Conservation (phyloP, 2,888 invertebrate genomes). For the Lasioglossum zephyrum region DNA sequence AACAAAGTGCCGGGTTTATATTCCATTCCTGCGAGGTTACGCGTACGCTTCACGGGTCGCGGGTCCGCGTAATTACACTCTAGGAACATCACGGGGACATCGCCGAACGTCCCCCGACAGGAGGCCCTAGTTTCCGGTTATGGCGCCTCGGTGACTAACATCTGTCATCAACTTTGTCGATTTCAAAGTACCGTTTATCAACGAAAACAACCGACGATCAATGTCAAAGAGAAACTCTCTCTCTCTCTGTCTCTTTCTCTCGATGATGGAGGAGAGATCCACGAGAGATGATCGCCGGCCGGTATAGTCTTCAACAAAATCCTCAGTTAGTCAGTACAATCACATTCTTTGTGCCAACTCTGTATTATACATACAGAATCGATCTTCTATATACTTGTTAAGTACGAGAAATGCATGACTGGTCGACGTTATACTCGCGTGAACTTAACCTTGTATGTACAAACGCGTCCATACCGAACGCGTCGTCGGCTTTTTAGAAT, state of each 20-base stretch:
- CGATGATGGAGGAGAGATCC: too few relatives aligned
- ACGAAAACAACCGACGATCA: neutral
- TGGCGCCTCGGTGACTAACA: constrained; percentile 33
- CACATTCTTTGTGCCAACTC: constrained; percentile 70
- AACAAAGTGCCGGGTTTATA: constrained; percentile 34
- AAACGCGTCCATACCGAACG: constrained; percentile 48
- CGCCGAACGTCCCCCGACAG: constrained; percentile 27
- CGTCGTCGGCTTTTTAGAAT: constrained; percentile 23
- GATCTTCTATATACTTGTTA: constrained; percentile 50
- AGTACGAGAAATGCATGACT: constrained; percentile 73
- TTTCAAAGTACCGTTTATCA: constrained; percentile 1
- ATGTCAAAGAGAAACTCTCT: neutral
- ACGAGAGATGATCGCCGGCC: neutral
- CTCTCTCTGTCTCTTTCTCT: neutral
- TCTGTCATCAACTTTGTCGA: constrained; percentile 17
- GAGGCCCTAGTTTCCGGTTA: constrained; percentile 32
- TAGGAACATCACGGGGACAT: constrained; percentile 75
- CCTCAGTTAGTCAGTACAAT: constrained; percentile 16
- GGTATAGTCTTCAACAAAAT: neutral
- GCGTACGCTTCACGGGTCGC: constrained; percentile 32
- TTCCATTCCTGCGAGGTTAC: constrained; percentile 53
- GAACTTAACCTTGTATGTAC: constrained; percentile 60
- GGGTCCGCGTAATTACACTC: constrained; percentile 58
- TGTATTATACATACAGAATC: constrained; percentile 68
- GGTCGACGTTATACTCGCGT: constrained; percentile 66